Conservation (phyloP, 2,888 invertebrate species). For the Hipparchia semele region DNA sequence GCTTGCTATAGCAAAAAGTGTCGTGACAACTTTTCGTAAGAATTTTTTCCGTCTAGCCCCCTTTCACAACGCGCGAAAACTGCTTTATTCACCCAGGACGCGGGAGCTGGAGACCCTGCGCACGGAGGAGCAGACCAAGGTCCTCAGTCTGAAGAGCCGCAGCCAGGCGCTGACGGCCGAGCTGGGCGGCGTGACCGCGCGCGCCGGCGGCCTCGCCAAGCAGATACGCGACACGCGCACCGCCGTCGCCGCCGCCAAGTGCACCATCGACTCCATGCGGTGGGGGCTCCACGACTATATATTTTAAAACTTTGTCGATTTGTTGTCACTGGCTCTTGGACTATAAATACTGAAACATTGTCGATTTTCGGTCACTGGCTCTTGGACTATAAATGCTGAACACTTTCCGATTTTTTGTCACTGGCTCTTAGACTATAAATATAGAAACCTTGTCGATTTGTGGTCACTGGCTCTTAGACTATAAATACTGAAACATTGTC, state of each 20-base stretch:
- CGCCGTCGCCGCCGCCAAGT: constrained; percentile 95
- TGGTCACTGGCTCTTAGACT: no score
- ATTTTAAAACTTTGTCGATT: no score
- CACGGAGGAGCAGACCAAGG: constrained; percentile 92
- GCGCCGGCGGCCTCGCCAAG: constrained; percentile 63
- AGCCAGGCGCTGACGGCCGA: constrained; percentile 93
- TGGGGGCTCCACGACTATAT: constrained; percentile 44
- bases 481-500: no score
- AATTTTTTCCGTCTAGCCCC: no score
- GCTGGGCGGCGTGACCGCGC: constrained; percentile 83
- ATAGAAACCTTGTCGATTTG: no score
- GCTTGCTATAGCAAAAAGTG: no score
- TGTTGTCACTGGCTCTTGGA: no score
- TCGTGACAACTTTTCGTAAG: no score
- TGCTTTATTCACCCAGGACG: constrained; percentile 62
- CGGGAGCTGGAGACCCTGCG: constrained; percentile 94
- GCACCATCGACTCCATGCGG: constrained; percentile 98
- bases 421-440: neutral
- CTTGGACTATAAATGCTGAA: neutral
- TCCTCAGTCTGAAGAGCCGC: constrained; percentile 92
- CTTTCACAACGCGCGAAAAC: no score
- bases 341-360: no score
- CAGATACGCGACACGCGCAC: constrained; percentile 80
- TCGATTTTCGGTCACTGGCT: no score
- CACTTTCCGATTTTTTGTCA: neutral